Conservation (phyloP, 2,888 invertebrate species). For the Taenaris catops region DNA sequence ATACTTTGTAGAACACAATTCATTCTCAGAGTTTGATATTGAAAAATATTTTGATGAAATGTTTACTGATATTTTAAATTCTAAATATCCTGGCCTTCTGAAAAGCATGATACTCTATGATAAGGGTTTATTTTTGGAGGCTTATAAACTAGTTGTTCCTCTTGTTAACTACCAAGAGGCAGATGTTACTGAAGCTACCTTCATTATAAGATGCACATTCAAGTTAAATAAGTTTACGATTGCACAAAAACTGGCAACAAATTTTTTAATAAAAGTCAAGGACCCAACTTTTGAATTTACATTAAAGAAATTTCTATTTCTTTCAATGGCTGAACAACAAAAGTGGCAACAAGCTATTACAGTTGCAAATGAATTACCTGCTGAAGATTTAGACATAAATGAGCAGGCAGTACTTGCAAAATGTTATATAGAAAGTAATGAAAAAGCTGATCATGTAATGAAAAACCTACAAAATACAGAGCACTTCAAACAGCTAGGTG, state of each 20-base stretch:
- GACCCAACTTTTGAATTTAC: conserved; percentile 37
- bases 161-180: conserved; percentile 58
- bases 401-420: conserved; percentile 53
- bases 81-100: conserved; percentile 81
- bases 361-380: conserved; percentile 45
- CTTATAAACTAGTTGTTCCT: conserved; percentile 70
- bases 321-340: conserved; percentile 54
- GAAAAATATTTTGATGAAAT: conserved; percentile 73
- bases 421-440: conserved; percentile 53
- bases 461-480: conserved; percentile 43
- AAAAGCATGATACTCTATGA: conserved; percentile 78
- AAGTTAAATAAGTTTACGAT: conserved; percentile 62
- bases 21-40: conserved; percentile 55
- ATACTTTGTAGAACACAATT: conserved; percentile 45
- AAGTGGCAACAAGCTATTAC: conserved; percentile 75
- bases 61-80: conserved; percentile 76
- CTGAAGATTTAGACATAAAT: conserved; percentile 33
- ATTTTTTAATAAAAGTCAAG: conserved; percentile 57
- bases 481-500: conserved; percentile 60
- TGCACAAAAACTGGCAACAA: conserved; percentile 56
- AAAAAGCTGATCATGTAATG: conserved; percentile 42
- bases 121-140: conserved; percentile 73
- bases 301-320: conserved; percentile 49
- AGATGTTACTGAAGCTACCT: conserved; percentile 51
- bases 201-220: conserved; percentile 58